Percentiles rank a stretch among this genome's conserved stretches.
phyloP scores from a whole-genome alignment of 2,888 invertebrate species.

The Apamea crenata region DNA sequence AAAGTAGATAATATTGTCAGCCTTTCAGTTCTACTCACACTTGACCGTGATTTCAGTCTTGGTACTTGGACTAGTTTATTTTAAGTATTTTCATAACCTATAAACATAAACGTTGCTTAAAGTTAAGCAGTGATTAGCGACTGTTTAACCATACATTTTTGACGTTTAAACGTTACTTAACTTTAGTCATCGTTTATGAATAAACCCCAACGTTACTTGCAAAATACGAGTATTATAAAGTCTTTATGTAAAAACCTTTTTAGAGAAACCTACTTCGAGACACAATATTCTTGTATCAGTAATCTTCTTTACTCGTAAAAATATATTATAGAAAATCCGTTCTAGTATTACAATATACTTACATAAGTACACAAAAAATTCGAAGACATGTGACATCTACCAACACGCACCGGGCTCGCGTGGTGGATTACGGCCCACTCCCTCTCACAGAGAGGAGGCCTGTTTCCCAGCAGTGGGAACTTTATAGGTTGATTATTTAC shows the following conservation, averaged over 20 bases:
- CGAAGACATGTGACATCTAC: no score
- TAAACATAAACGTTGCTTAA: no score
- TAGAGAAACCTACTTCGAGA: neutral
- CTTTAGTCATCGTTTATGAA: no score
- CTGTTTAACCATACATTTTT: no score
- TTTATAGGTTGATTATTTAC: no score
- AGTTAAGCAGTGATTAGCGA: no score
- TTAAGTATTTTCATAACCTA: constrained; percentile 14
- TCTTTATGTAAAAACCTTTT: constrained; percentile 7
- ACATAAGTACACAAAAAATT: neutral
- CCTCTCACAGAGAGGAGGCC: no score
- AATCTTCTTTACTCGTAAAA: constrained; percentile 13
- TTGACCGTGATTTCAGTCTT: neutral
- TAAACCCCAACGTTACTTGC: neutral
- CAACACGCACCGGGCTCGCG: no score
- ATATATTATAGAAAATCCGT: neutral
- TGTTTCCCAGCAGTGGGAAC: no score
- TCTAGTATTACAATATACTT: neutral
- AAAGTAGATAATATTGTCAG: neutral
- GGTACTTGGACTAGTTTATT: neutral
- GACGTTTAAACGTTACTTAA: no score
- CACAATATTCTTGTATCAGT: constrained; percentile 11
- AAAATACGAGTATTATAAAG: constrained; percentile 21
- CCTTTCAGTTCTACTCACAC: neutral
- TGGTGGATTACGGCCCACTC: no score